Conservation (phyloP, 2,113 vertebrate genomes). For the Onychostoma macrolepis region DNA sequence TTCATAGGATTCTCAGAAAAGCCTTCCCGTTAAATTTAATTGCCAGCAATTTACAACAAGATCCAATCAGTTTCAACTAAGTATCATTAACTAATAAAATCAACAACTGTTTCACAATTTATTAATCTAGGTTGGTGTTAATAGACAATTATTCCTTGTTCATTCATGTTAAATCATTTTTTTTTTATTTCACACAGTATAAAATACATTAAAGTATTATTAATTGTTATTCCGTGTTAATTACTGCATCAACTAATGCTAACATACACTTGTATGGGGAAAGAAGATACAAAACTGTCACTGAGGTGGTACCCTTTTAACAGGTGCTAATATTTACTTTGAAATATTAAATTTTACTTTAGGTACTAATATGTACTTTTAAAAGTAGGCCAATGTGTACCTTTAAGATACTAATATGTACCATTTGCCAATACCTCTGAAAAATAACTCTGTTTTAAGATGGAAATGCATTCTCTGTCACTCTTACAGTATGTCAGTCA, state of each 20-base stretch:
- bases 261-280: not conserved
- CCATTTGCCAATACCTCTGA: not conserved
- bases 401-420: no score
- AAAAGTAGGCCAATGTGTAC: no score
- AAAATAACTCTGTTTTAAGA: not conserved
- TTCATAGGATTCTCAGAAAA: not conserved
- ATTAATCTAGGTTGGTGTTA: not conserved
- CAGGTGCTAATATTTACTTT: no score
- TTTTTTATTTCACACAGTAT: not conserved
- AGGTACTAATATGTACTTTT: no score
- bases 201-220: not conserved
- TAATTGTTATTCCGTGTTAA: not conserved
- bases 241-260: not conserved
- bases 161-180: not conserved
- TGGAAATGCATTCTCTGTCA: not conserved
- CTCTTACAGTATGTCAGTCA: not conserved
- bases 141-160: not conserved
- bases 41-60: not conserved
- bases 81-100: not conserved
- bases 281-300: no score
- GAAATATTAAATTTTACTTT: no score
- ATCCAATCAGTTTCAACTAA: not conserved
- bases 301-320: no score
- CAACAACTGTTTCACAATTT: not conserved
- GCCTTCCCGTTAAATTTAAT: not conserved